Percentiles rank a stretch among this genome's conserved stretches.
Conservation (phyloP, 2,113 vertebrate genomes). For the Ceuthmochares aereus region DNA sequence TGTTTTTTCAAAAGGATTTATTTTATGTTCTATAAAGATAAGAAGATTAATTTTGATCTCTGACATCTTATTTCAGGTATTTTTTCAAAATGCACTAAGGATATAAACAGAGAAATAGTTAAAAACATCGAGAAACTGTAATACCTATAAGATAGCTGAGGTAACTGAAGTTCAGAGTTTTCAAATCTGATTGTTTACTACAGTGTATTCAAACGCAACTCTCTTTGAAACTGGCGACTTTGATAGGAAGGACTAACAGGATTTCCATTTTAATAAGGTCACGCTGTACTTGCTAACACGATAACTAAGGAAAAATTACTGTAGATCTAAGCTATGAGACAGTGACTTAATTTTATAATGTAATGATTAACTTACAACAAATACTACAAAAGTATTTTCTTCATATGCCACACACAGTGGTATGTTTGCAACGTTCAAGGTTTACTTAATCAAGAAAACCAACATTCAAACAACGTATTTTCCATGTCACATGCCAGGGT, state of each 20-base stretch:
- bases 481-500: not conserved
- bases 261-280: constrained; percentile 32
- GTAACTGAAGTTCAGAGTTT: not conserved
- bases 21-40: not conserved
- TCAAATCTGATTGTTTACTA: not conserved
- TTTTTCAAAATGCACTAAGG: not conserved
- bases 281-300: not conserved
- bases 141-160: not conserved
- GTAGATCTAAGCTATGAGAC: not conserved
- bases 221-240: not conserved
- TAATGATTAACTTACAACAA: not conserved
- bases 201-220: not conserved
- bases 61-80: not conserved
- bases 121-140: not conserved
- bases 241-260: not conserved
- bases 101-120: not conserved
- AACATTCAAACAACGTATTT: not conserved
- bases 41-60: not conserved
- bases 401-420: not conserved
- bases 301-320: not conserved
- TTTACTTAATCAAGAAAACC: not conserved
- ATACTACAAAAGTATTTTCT: not conserved
- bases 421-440: fast-evolving
- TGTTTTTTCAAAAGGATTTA: not conserved
- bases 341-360: not conserved